A percentile compares a stretch with the other conserved stretches of the same genome.
Evolutionary conservation across 2,888 invertebrate species (phyloP).

Genomic region (Perdita meconis): DNA sequence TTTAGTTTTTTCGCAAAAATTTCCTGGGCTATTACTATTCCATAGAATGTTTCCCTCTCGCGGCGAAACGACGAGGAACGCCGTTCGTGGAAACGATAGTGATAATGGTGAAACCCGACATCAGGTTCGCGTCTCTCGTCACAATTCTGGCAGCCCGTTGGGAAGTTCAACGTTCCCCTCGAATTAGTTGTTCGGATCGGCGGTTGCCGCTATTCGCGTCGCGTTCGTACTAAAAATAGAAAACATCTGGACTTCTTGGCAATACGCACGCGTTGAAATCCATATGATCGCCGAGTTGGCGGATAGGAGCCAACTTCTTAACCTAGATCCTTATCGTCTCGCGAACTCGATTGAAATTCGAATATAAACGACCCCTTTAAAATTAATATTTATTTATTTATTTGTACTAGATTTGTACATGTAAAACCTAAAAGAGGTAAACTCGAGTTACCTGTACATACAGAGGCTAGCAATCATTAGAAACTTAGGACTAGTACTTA

Average conservation of each 20-base stretch:
- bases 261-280: slow-evolving; percentile 33
- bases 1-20: too few relatives aligned
- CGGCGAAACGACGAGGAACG: too few relatives aligned
- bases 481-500: too few relatives aligned
- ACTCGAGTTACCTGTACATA: too few relatives aligned
- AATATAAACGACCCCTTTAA: neutral
- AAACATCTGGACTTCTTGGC: slow-evolving; percentile 46
- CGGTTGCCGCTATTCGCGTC: slow-evolving; percentile 50
- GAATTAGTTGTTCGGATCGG: slow-evolving; percentile 47
- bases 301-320: slow-evolving; percentile 40
- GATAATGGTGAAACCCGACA: neutral
- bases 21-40: too few relatives aligned
- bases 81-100: neutral
- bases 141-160: slow-evolving; percentile 44
- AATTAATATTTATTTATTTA: too few relatives aligned
- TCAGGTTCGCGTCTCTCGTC: slow-evolving; percentile 29
- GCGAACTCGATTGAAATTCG: neutral
- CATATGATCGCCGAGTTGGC: slow-evolving; percentile 18
- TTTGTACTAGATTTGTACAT: too few relatives aligned
- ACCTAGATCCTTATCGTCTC: slow-evolving; percentile 24
- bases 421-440: too few relatives aligned
- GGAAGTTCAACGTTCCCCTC: slow-evolving; percentile 68
- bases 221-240: slow-evolving; percentile 48
- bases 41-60: too few relatives aligned
- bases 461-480: too few relatives aligned